Conservation (phyloP, 1,140 invertebrate genomes). For the Macrobrachium nipponense region DNA sequence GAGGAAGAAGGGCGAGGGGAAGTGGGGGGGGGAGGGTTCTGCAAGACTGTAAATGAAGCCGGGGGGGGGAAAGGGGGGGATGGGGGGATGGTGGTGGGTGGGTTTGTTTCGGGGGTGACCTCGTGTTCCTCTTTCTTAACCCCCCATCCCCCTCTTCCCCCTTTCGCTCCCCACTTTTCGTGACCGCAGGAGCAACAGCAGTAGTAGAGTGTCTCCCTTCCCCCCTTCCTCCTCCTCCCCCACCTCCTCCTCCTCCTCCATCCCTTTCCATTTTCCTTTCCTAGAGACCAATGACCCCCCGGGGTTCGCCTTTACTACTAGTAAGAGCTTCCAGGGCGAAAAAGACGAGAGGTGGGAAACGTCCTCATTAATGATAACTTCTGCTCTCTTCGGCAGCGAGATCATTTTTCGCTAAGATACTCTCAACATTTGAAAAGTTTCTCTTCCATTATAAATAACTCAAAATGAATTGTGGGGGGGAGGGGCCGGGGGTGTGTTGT, state of each 20-base stretch:
- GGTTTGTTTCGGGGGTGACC: conserved; percentile 9
- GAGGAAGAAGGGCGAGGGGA: background rate
- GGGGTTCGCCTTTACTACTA: background rate
- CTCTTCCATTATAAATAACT: too few relatives aligned
- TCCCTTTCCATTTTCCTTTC: too few relatives aligned
- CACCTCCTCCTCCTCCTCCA: background rate
- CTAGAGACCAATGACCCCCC: background rate
- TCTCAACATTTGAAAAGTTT: too few relatives aligned
- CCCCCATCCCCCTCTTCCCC: background rate
- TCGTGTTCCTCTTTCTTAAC: conserved; percentile 8
- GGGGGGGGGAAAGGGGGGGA: background rate
- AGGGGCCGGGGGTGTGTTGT: too few relatives aligned
- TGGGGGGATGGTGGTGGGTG: background rate
- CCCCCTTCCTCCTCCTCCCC: background rate
- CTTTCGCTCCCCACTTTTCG: background rate
- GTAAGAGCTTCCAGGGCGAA: conserved; percentile 3
- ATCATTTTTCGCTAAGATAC: too few relatives aligned
- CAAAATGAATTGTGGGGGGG: too few relatives aligned
- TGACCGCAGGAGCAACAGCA: background rate
- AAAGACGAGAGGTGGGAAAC: background rate
- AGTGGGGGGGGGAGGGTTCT: conserved; percentile 1
- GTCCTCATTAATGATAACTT: too few relatives aligned
- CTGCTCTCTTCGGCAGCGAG: too few relatives aligned
- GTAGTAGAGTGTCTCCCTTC: background rate
- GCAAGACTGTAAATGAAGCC: background rate